phyloP scores from a whole-genome alignment of 23 tunicate genomes.

The Pegea sp. region DNA sequence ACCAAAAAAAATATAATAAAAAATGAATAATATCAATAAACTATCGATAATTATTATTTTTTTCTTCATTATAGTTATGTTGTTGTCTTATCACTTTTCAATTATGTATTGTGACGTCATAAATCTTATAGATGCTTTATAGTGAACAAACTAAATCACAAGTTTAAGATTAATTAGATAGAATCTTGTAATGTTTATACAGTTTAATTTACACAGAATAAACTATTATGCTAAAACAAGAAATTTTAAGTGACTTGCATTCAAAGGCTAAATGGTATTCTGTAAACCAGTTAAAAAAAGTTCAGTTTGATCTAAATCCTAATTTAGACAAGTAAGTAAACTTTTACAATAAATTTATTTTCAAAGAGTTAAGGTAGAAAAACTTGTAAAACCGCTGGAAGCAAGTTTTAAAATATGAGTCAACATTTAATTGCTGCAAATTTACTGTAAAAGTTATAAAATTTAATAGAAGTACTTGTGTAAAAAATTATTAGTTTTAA shows the following conservation, averaged over 20 bases:
- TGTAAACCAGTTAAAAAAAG: constrained; percentile 47
- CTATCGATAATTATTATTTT: no score
- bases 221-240: constrained; percentile 46
- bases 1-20: no score
- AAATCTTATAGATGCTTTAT: not conserved
- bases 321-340: constrained; percentile 16
- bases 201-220: no score
- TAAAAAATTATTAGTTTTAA: not conserved
- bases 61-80: no score
- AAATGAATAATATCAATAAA: no score
- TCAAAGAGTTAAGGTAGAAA: no score
- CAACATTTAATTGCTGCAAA: no score
- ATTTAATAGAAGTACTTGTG: no score
- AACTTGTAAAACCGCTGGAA: no score
- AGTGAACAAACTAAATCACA: not conserved
- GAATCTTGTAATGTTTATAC: not conserved
- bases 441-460: no score
- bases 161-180: not conserved
- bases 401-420: no score
- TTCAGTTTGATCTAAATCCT: constrained; percentile 28
- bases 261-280: constrained; percentile 69
- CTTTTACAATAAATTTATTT: no score
- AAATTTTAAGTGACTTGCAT: constrained; percentile 24
- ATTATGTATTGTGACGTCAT: constrained; percentile 1
- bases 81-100: not conserved